These are phyloP conservation scores for Drosophila quinaria DNA, from an alignment of 2,888 invertebrate genomes.

Conservation along the genomic window DNA sequence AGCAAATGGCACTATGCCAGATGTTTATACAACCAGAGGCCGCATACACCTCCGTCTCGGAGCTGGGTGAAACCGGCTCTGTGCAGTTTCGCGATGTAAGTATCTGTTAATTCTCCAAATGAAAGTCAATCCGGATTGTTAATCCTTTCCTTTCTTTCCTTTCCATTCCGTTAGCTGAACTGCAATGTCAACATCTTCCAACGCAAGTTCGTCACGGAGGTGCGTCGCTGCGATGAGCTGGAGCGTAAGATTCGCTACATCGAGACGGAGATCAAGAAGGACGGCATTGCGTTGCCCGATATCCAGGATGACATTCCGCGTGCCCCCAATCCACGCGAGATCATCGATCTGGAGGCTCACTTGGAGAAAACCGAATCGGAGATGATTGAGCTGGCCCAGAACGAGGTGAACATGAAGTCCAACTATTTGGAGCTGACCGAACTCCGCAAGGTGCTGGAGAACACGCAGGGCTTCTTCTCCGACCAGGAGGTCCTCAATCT, in stretches of 20 bases:
- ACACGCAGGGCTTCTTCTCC: conserved; percentile 90
- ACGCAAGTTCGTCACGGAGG: conserved; percentile 94
- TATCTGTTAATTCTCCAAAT: conserved; percentile 65
- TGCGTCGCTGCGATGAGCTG: conserved; percentile 94
- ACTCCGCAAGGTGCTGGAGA: conserved; percentile 95
- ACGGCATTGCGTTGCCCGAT: conserved; percentile 91
- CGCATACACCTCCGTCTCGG: conserved; percentile 97
- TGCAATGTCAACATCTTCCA: conserved; percentile 93
- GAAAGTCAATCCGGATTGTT: not conserved
- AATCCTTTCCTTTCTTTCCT: conserved; percentile 3
- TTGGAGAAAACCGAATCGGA: conserved; percentile 98
- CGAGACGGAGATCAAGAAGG: conserved; percentile 93
- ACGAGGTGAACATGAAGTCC: conserved; percentile 96
- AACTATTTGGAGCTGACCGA: conserved; percentile 97
- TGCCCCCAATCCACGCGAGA: conserved; percentile 92
- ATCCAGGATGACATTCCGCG: conserved; percentile 89
- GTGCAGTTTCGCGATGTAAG: conserved; percentile 98
- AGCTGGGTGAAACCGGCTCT: conserved; percentile 96
- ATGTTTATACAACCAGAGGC: conserved; percentile 98
- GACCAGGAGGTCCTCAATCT: conserved; percentile 85
- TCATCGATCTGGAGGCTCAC: conserved; percentile 93
- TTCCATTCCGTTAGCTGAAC: conserved; percentile 88
- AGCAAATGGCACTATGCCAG: conserved; percentile 97
- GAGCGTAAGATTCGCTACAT: conserved; percentile 92
- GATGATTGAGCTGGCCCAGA: conserved; percentile 96